Evolutionary conservation across 2,113 vertebrate species (phyloP).

Genomic region (Channa maculata): DNA sequence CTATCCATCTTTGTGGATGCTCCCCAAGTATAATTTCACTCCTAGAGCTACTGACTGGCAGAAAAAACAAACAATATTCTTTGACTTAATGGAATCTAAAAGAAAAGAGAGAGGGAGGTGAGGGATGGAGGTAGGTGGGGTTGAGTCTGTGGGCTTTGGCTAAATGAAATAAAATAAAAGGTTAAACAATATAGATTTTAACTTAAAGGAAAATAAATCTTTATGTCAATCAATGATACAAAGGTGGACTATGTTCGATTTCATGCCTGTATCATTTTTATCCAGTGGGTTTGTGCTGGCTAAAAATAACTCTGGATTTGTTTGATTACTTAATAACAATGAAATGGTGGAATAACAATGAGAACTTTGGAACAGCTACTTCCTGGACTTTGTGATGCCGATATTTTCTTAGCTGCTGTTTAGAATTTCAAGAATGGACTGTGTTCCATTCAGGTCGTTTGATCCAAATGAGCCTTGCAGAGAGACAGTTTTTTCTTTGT

Average conservation of each 20-base stretch:
- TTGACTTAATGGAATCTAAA: no score
- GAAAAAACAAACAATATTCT: neutral
- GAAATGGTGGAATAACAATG: slow-evolving; percentile 1
- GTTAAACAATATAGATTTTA: no score
- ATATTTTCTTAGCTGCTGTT: no score
- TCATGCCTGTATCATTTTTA: slow-evolving; percentile 13
- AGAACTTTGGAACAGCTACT: neutral
- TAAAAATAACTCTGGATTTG: slow-evolving; percentile 17
- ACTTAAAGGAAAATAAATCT: no score
- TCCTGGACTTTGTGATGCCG: neutral
- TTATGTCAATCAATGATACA: slow-evolving; percentile 3
- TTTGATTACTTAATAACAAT: slow-evolving; percentile 11
- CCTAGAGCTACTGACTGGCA: slow-evolving; percentile 6
- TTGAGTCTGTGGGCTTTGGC: neutral
- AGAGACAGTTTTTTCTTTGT: neutral
- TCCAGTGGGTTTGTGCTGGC: neutral
- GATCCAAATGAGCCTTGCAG: neutral
- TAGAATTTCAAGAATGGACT: no score
- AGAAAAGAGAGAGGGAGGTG: no score
- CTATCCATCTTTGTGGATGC: slow-evolving; percentile 20
- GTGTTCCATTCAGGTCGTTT: no score
- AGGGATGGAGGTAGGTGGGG: no score
- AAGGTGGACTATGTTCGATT: slow-evolving; percentile 33
- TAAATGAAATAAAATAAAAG: neutral
- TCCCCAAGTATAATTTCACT: neutral